Evolutionary conservation across 2,113 vertebrate genomes (phyloP).

Genomic region (Cebus imitator): DNA sequence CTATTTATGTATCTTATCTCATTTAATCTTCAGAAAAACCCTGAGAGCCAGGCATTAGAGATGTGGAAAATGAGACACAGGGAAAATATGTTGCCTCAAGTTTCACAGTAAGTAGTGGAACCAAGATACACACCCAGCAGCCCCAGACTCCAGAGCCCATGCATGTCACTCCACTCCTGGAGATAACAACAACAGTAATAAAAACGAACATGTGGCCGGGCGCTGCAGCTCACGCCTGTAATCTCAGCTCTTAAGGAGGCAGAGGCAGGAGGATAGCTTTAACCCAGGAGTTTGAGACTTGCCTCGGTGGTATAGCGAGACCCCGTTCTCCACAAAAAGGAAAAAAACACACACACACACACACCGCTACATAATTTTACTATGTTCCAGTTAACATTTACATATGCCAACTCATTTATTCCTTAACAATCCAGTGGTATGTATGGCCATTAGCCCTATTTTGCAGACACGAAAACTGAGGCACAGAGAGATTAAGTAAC

Average conservation of each 20-base stretch:
- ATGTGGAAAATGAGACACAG: background rate
- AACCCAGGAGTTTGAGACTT: no score
- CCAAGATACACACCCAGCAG: background rate
- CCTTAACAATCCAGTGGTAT: background rate
- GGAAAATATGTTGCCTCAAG: background rate
- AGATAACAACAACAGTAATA: background rate
- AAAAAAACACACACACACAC: background rate
- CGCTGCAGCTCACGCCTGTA: no score
- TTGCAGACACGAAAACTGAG: background rate
- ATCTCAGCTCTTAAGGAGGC: no score
- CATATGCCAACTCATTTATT: background rate
- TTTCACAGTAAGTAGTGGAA: background rate
- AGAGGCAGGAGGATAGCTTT: no score
- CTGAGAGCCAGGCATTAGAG: background rate
- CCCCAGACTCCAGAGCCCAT: background rate
- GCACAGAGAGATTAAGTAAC: background rate
- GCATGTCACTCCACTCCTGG: background rate
- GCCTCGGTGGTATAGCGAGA: no score
- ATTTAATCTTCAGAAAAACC: conserved; percentile 29
- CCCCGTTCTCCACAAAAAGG: no score
- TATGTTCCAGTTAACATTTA: background rate
- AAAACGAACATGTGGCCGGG: background rate
- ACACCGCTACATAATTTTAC: background rate
- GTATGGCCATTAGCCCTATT: background rate
- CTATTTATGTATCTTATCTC: background rate